Evolutionary conservation across 2,888 invertebrate species (phyloP).

Genomic region (Tetranychus truncatus): DNA sequence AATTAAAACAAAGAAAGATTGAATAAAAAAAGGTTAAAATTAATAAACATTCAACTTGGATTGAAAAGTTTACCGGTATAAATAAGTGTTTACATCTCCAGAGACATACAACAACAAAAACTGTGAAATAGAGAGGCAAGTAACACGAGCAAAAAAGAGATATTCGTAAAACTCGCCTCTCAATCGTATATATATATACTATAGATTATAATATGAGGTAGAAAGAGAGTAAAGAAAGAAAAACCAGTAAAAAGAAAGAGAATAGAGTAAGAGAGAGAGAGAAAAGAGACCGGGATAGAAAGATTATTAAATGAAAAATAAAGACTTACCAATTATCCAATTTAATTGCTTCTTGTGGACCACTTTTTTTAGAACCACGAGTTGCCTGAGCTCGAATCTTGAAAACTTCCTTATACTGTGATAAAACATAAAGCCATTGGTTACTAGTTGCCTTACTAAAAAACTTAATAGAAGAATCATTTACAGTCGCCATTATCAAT

Average conservation of each 20-base stretch:
- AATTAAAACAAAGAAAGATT: background rate
- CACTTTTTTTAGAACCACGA: conserved; percentile 35
- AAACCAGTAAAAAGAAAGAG: background rate
- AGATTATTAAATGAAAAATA: conserved; percentile 22
- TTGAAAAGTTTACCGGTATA: conserved; percentile 37
- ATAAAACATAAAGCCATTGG: conserved; percentile 69
- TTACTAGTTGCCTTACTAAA: too few relatives aligned
- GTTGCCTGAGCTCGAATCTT: conserved; percentile 64
- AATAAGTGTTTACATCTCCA: background rate
- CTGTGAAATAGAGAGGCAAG: too few relatives aligned
- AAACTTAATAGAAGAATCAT: conserved; percentile 41
- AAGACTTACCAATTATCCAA: conserved; percentile 73
- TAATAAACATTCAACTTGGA: conserved; percentile 47
- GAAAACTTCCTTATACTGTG: conserved; percentile 75
- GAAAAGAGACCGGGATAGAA: background rate
- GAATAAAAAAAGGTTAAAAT: conserved; percentile 17
- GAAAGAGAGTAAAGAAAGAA: background rate
- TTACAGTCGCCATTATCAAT: conserved; percentile 25
- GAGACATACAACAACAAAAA: too few relatives aligned
- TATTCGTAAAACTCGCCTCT: too few relatives aligned
- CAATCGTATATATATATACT: background rate
- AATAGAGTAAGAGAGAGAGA: conserved; percentile 7
- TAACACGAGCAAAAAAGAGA: too few relatives aligned
- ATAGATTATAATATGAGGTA: background rate
- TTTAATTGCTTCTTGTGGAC: conserved; percentile 74